A percentile compares a stretch with the other conserved stretches of the same genome.
Evolutionary conservation across 2,113 vertebrate genomes (phyloP).

Genomic region (Actenoides lindsayi): DNA sequence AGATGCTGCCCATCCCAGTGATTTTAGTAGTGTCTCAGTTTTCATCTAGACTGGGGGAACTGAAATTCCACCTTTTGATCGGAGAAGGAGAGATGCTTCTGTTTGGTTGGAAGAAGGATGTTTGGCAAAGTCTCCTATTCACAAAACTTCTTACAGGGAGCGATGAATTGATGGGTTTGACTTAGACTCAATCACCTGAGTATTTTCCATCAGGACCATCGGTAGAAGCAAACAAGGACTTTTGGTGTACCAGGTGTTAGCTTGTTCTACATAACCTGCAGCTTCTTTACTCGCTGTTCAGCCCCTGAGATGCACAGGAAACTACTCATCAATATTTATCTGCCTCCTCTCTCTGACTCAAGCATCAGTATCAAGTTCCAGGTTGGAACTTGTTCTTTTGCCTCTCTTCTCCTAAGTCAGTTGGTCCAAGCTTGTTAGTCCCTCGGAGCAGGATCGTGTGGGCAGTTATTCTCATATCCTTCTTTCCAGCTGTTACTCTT

Average conservation of each 20-base stretch:
- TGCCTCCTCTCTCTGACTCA: neutral
- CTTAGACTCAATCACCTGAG: neutral
- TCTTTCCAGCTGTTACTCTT: neutral
- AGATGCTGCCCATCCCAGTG: neutral
- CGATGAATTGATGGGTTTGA: neutral
- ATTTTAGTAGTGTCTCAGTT: neutral
- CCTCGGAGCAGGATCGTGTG: fast-evolving
- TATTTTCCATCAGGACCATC: neutral
- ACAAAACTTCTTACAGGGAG: neutral
- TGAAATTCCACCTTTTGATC: neutral
- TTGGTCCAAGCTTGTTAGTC: neutral
- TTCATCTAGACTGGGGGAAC: neutral
- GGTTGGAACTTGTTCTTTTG: neutral
- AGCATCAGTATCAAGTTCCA: neutral
- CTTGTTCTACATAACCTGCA: neutral
- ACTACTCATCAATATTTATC: neutral
- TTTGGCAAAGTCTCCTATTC: neutral
- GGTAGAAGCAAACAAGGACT: neutral
- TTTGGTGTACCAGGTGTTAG: neutral
- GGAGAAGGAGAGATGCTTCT: neutral
- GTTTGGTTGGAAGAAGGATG: neutral
- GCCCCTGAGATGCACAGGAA: neutral
- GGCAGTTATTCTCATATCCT: neutral
- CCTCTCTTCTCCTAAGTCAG: neutral
- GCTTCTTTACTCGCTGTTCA: neutral